These are phyloP conservation scores for Sebastiscus albofasciatus DNA, from an alignment of 2,797 vertebrate species.

Conservation along the genomic window DNA sequence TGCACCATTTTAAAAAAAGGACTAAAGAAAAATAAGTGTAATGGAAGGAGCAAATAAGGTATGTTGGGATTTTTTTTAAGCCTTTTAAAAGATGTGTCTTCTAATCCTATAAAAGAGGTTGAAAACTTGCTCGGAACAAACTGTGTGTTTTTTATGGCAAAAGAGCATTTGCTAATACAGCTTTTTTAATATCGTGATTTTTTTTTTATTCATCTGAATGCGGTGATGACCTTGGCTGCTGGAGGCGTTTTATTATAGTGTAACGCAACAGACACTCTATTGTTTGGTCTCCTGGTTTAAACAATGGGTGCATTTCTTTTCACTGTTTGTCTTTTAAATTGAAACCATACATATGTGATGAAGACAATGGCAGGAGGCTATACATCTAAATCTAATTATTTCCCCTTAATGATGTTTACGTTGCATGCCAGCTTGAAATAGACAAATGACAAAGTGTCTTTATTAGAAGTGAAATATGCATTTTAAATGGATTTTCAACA, in stretches of 20 bases:
- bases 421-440: background rate
- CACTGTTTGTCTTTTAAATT: constrained; percentile 34
- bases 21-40: constrained; percentile 13
- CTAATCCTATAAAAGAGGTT: background rate
- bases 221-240: constrained; percentile 47
- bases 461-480: background rate
- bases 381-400: constrained; percentile 53
- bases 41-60: constrained; percentile 76
- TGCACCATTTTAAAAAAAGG: constrained; percentile 24
- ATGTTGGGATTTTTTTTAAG: constrained; percentile 33
- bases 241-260: background rate
- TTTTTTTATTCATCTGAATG: constrained; percentile 30
- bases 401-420: constrained; percentile 45
- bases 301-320: constrained; percentile 34
- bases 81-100: background rate
- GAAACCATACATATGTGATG: constrained; percentile 9
- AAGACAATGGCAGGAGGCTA: constrained; percentile 26
- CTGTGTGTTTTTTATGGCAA: background rate
- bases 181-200: background rate
- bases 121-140: background rate
- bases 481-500: constrained; percentile 35
- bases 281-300: constrained; percentile 18
- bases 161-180: background rate
- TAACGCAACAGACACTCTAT: background rate
- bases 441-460: constrained; percentile 29